Evolutionary conservation across 2,888 invertebrate species (phyloP), one percentile per base, ranked within the genome.

Genomic region (Ametastegia equiseti): DNA sequence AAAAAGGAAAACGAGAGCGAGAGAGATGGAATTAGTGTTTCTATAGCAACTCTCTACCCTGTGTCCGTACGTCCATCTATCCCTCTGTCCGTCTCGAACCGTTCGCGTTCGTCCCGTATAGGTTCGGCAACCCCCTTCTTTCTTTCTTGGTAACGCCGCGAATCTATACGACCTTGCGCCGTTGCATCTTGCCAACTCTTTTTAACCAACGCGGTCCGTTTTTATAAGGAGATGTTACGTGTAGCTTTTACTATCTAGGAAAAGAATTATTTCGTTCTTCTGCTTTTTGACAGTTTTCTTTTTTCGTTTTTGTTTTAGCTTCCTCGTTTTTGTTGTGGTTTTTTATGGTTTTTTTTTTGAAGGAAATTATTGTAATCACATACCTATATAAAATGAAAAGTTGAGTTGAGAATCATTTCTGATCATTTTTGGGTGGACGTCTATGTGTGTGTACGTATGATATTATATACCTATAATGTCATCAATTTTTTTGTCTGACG

Each of bases 21-120:
- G 83, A 84, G 85, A 87, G 89, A 90, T 85, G 92, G 93, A 93
- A 93, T 93, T 93, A 93, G 93, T 93, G 94, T 94, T 94, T 93
- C 94, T 93, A 94, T 94, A 94, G 94, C 93, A 94, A 94, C 94
- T 93, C 93, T 93, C 87, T 87, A 87, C 86, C 89, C 86, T 79
- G 81, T n/a, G n/a, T 67, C 87, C 83, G 85, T 87, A 81, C 83
- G 83, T 73, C 83, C 83, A 83, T 84, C 75, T 86, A 82, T 84
- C 86, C 77, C 80, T 81, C 80, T 83, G 82, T 84, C 82, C 82
- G 82, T 83, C 85, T 84, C 83, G 82, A 83, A 83, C 63, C 84
- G 85, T 85, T 57, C 82, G 83, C 86, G n/a, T n/a, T n/a, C n/a
- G n/a, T n/a, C n/a, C 84, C 86, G 86, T 86, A n/a, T n/a, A 67